Conservation (phyloP, 1,140 invertebrate genomes). For the Diabrotica virgifera region DNA sequence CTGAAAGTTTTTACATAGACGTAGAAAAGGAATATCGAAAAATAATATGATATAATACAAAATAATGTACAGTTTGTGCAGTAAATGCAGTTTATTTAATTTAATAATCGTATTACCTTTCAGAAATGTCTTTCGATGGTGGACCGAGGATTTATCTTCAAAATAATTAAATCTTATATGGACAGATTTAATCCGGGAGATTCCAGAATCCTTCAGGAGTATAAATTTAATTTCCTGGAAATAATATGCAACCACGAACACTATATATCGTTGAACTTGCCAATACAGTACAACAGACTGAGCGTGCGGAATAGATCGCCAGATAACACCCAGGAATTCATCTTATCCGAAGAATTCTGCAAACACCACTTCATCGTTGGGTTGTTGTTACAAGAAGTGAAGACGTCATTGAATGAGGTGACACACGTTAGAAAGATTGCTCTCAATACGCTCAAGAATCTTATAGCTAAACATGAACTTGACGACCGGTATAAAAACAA, state of each 20-base stretch:
- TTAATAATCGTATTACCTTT: constrained; percentile 36
- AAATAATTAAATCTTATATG: constrained; percentile 81
- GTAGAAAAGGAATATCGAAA: too few species aligned
- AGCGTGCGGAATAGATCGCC: constrained; percentile 53
- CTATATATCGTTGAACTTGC: constrained; percentile 85
- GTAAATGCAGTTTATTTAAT: too few species aligned
- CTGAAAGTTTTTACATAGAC: too few species aligned
- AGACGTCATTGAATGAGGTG: constrained; percentile 78
- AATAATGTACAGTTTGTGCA: too few species aligned
- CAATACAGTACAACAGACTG: constrained; percentile 63
- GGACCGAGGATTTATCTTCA: constrained; percentile 91
- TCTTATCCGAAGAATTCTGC: constrained; percentile 78
- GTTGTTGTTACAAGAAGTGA: constrained; percentile 70
- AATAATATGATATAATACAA: too few species aligned
- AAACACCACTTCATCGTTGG: constrained; percentile 85
- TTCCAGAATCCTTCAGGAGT: constrained; percentile 73
- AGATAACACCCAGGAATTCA: constrained; percentile 56
- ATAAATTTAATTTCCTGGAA: constrained; percentile 82
- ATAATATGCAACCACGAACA: constrained; percentile 93
- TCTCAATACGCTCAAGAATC: constrained; percentile 74
- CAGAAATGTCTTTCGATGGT: constrained; percentile 88
- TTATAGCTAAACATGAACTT: constrained; percentile 90
- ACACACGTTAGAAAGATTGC: constrained; percentile 75
- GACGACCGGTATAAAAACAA: constrained; percentile 84
- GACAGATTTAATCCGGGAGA: constrained; percentile 82